Base-by-base conservation (phyloP, 2,797 vertebrate species). In the Mus caroli region DNA sequence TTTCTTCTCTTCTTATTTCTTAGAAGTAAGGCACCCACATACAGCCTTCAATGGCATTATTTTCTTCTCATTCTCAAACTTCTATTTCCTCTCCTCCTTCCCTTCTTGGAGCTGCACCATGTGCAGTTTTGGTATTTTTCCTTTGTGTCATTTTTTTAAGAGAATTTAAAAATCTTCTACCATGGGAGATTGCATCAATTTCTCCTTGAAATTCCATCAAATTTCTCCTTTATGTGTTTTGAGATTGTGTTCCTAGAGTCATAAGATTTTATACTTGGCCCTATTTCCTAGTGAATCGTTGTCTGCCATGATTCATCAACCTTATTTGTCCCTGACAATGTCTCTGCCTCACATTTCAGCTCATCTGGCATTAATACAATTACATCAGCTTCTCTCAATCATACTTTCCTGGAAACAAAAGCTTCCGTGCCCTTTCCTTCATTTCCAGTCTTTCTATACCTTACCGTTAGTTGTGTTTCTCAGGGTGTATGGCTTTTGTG, bases 151-250 rank as follows among this genome's bases (percentile, higher is more conserved):
- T 91, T 73, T 91, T 73, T 86, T 80, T 37, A 40, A 80, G 26
- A 92, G 56, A n/a, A 84, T 85, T 89, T 79, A 37, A 37, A 94
- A 88, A 19, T 76, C 28, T 69, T 54, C 37, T 37, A n/a, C 80
- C 58, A 17, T 15, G 7, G 40, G 67, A 87, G 8, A 89, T 34
- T 54, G 0, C 13, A 67, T 90, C 46, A 56, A n/a, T 80, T 54
- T 87, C 46, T 69, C 87, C 76, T 90, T 77, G 87, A 96, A 94
- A 90, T 34, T 90, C 50, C 43, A 40, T 80, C 58, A 76, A 28
- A 37, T 31, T 82, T 92, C 92, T 67, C 77, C 60, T 77, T 82
- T 54, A 56, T 76, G 11, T 92, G 90, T 71, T 92, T 86, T 87
- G 87, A 69, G 40, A 69, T 75, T 89, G 14, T 71, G 10, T 64